Conservation (phyloP, 1,140 invertebrate genomes). For the Drosophila arawakana region DNA sequence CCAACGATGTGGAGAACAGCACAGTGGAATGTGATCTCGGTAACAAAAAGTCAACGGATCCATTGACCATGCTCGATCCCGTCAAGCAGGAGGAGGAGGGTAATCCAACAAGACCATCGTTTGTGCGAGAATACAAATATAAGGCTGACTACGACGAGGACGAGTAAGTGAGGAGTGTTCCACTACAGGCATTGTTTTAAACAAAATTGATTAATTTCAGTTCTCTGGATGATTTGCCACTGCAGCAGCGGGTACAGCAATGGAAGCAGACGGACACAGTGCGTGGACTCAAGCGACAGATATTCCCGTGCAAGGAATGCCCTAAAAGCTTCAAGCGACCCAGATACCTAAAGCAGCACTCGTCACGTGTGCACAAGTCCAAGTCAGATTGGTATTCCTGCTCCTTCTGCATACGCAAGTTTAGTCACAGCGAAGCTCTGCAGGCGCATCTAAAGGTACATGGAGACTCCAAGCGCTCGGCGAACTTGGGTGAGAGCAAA, state of each 20-base stretch:
- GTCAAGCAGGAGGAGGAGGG: conserved; percentile 56
- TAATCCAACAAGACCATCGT: neutral
- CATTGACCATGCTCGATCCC: conserved; percentile 61
- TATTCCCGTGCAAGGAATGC: conserved; percentile 58
- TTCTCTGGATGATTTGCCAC: conserved; percentile 63
- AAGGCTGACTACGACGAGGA: conserved; percentile 60
- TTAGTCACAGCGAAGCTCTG: conserved; percentile 59
- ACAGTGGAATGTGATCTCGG: conserved; percentile 21
- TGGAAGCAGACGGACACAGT: conserved; percentile 48
- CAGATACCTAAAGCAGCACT: conserved; percentile 59
- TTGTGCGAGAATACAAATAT: conserved; percentile 8
- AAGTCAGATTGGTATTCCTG: conserved; percentile 56
- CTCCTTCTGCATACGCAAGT: conserved; percentile 67
- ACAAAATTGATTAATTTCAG: conserved; percentile 22
- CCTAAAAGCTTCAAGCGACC: conserved; percentile 54
- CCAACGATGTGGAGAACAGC: conserved; percentile 27
- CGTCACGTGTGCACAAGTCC: conserved; percentile 40
- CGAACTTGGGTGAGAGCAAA: conserved; percentile 64
- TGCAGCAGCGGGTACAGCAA: conserved; percentile 49
- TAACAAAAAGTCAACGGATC: conserved; percentile 61
- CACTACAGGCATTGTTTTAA: neutral
- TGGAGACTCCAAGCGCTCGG: conserved; percentile 63
- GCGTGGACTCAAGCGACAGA: conserved; percentile 15
- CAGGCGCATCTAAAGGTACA: conserved; percentile 65
- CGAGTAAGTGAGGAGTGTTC: conserved; percentile 41